Evolutionary conservation across 2,888 invertebrate species (phyloP).

Genomic region (Euspilapteryx auroguttella): DNA sequence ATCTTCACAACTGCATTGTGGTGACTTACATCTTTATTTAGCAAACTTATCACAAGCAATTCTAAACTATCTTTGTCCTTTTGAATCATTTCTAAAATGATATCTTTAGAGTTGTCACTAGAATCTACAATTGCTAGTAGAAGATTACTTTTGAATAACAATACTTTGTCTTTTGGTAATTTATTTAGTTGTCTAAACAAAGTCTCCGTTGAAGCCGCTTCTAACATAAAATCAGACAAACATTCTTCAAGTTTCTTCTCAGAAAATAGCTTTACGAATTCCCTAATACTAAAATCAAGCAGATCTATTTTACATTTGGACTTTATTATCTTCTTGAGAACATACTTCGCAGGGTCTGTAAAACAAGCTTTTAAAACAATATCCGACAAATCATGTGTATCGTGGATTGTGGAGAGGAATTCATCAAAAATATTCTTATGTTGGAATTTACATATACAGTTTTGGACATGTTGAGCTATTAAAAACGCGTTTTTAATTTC

Average conservation of each 20-base stretch:
- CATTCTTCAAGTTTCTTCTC: slow-evolving; percentile 25
- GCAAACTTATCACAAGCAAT: slow-evolving; percentile 24
- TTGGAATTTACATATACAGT: slow-evolving; percentile 41
- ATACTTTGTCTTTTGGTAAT: slow-evolving; percentile 20
- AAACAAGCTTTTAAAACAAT: slow-evolving; percentile 24
- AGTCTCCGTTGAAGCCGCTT: slow-evolving; percentile 36
- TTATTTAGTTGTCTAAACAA: slow-evolving; percentile 22
- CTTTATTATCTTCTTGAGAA: slow-evolving; percentile 34
- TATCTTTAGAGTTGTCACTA: slow-evolving; percentile 14
- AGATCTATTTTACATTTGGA: slow-evolving; percentile 21
- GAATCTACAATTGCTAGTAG: slow-evolving; percentile 20
- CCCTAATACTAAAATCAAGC: slow-evolving; percentile 26
- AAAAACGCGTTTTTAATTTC: slow-evolving; percentile 57
- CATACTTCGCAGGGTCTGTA: slow-evolving; percentile 29
- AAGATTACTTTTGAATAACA: slow-evolving; percentile 27
- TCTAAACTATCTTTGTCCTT: slow-evolving; percentile 21
- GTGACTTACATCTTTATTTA: slow-evolving; percentile 19
- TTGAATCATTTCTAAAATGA: slow-evolving; percentile 17
- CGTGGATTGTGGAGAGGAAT: slow-evolving; percentile 27
- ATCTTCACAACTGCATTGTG: slow-evolving; percentile 14
- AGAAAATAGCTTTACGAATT: slow-evolving; percentile 28
- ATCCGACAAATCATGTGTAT: slow-evolving; percentile 14
- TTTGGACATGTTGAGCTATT: slow-evolving; percentile 56
- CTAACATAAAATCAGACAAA: slow-evolving; percentile 32
- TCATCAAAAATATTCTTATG: slow-evolving; percentile 33